Percentiles rank a stretch among this genome's conserved stretches.
These are phyloP conservation scores for Corythaixoides concolor DNA, from an alignment of 2,113 vertebrate genomes.

Conservation along the genomic window DNA sequence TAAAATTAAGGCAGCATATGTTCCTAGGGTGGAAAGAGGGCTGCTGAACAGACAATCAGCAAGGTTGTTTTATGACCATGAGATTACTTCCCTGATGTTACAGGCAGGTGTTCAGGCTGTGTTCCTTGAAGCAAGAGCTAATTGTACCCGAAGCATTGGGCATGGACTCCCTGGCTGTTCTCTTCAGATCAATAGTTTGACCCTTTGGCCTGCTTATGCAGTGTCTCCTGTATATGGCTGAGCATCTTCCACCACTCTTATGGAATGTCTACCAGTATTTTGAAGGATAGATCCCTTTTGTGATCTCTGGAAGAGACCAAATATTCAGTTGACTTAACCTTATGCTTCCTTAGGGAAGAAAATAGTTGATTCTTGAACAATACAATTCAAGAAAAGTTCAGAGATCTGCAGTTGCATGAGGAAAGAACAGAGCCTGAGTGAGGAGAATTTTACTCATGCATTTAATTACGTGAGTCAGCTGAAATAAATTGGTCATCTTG, in stretches of 20 bases:
- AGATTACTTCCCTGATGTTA: background rate
- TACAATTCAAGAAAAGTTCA: background rate
- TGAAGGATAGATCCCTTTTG: background rate
- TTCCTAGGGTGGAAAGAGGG: background rate
- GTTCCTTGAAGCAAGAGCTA: background rate
- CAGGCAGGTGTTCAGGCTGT: background rate
- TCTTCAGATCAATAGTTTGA: background rate
- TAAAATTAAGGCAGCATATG: background rate
- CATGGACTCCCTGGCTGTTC: background rate
- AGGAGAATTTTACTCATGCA: background rate
- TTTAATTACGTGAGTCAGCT: slow-evolving; percentile 23
- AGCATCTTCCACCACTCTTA: background rate
- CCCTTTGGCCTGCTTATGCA: background rate
- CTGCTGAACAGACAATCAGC: background rate
- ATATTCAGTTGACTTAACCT: background rate
- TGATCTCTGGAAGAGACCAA: background rate
- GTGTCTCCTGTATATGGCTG: background rate
- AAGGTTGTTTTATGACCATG: background rate
- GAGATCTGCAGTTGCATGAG: background rate
- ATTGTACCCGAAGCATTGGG: background rate
- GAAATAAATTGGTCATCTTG: slow-evolving; percentile 6
- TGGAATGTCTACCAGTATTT: background rate
- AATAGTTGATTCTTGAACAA: background rate
- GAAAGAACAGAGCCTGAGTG: background rate
- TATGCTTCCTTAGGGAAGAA: background rate